A percentile compares a stretch with the other conserved stretches of the same genome.
Conservation (phyloP, 2,888 invertebrate genomes). For the Meiosimyza decipiens region DNA sequence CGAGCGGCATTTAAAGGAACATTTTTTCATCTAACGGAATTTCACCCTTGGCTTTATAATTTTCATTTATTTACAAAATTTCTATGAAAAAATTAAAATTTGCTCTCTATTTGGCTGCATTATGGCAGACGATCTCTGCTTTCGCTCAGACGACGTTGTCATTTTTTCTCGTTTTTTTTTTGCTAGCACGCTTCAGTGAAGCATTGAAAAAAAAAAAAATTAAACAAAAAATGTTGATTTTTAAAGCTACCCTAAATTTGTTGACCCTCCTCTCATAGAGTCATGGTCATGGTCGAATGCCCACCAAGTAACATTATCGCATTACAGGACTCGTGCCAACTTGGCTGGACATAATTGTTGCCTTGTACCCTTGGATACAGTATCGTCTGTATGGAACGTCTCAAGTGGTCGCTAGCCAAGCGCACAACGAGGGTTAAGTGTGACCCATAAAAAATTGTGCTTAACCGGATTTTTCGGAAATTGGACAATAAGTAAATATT, state of each 20-base stretch:
- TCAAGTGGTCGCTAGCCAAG: slow-evolving; percentile 1
- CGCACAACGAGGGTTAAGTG: background rate
- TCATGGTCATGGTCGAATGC: background rate
- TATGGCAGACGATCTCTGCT: background rate
- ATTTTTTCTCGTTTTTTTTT: background rate
- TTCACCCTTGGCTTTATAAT: too few species aligned
- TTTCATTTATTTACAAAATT: too few species aligned
- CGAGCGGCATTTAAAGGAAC: too few species aligned
- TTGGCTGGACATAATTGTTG: background rate
- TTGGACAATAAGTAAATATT: background rate
- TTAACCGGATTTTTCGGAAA: background rate
- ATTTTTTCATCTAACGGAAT: too few species aligned
- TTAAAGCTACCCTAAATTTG: too few species aligned
- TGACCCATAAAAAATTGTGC: background rate
- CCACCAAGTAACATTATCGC: slow-evolving; percentile 13
- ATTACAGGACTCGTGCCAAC: slow-evolving; percentile 8
- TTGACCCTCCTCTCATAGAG: background rate
- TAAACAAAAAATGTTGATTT: background rate
- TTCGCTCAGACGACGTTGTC: background rate
- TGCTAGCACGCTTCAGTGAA: slow-evolving; percentile 21
- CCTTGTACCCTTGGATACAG: background rate
- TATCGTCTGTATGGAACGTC: too few species aligned
- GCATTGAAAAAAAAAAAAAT: background rate
- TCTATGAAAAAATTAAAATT: too few species aligned
- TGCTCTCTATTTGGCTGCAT: too few species aligned